Evolutionary conservation across 1,140 invertebrate species (phyloP).

Genomic region (Drosophila sucinea): DNA sequence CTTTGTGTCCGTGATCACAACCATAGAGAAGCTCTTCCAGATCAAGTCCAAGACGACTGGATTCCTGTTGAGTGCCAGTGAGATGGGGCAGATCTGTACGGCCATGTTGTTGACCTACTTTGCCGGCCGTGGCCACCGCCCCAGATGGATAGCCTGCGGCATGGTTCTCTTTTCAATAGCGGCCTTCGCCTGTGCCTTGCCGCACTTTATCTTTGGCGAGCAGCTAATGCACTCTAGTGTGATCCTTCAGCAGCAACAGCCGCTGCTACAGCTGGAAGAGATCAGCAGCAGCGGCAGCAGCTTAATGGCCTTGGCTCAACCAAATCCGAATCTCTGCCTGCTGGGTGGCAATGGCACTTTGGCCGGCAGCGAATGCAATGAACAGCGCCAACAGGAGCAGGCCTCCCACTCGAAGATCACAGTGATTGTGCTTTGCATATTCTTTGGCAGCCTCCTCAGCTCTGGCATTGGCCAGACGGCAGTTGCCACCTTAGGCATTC

Average conservation of each 20-base stretch:
- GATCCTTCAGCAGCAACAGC: conserved; percentile 52
- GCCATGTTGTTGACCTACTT: conserved; percentile 96
- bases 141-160: conserved; percentile 97
- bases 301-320: conserved; percentile 35
- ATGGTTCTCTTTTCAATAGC: conserved; percentile 95
- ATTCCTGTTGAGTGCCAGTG: conserved; percentile 95
- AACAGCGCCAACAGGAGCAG: conserved; percentile 85
- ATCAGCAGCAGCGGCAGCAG: conserved; percentile 10
- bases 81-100: conserved; percentile 96
- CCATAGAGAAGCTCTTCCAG: conserved; percentile 97
- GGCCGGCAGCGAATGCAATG: conserved; percentile 84
- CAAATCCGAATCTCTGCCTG: conserved; percentile 73
- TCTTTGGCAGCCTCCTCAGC: conserved; percentile 93
- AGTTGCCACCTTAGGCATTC: conserved; percentile 96
- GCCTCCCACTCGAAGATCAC: conserved; percentile 90
- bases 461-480: conserved; percentile 97
- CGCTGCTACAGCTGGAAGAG: conserved; percentile 1
- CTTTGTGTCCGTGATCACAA: conserved; percentile 98
- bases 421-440: conserved; percentile 91
- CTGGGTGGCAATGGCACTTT: conserved; percentile 59
- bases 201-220: conserved; percentile 91
- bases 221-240: conserved; percentile 84
- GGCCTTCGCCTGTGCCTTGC: conserved; percentile 93
- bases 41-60: conserved; percentile 97
- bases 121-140: conserved; percentile 95